Conservation (phyloP, 2,888 invertebrate species). For the Lithophane ornitopus region DNA sequence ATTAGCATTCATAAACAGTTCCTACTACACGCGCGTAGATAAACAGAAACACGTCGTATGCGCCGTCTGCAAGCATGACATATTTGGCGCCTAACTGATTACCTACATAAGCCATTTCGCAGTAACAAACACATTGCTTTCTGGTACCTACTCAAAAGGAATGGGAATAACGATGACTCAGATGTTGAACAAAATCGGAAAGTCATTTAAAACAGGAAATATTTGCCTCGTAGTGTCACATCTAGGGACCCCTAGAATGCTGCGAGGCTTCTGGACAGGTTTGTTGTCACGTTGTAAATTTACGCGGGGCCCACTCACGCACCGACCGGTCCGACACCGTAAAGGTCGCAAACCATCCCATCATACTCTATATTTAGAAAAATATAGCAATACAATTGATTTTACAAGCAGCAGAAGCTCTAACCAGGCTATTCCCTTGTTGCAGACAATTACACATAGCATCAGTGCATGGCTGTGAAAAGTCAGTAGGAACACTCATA, state of each 20-base stretch:
- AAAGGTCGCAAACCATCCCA: conserved; percentile 45
- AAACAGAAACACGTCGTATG: conserved; percentile 38
- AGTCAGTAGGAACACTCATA: conserved; percentile 94
- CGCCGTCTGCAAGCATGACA: conserved; percentile 16
- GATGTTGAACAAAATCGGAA: neutral
- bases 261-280: conserved; percentile 21
- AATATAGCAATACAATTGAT: conserved; percentile 12
- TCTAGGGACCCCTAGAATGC: conserved; percentile 37
- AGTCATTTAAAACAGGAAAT: conserved; percentile 18
- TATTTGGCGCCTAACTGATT: conserved; percentile 29
- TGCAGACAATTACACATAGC: conserved; percentile 96
- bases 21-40: conserved; percentile 52
- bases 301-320: conserved; percentile 32
- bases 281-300: conserved; percentile 28
- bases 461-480: conserved; percentile 93
- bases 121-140: conserved; percentile 2
- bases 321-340: conserved; percentile 38
- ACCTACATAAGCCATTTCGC: conserved; percentile 10
- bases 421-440: conserved; percentile 63
- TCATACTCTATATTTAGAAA: conserved; percentile 36
- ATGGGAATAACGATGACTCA: conserved; percentile 17
- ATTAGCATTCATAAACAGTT: conserved; percentile 63
- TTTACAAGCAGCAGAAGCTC: conserved; percentile 1
- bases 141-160: conserved; percentile 12
- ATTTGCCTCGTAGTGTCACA: conserved; percentile 4